Evolutionary conservation across 2,888 invertebrate species (phyloP), one percentile per base, ranked within the genome.

Genomic region (Caenorhabditis wallacei): DNA sequence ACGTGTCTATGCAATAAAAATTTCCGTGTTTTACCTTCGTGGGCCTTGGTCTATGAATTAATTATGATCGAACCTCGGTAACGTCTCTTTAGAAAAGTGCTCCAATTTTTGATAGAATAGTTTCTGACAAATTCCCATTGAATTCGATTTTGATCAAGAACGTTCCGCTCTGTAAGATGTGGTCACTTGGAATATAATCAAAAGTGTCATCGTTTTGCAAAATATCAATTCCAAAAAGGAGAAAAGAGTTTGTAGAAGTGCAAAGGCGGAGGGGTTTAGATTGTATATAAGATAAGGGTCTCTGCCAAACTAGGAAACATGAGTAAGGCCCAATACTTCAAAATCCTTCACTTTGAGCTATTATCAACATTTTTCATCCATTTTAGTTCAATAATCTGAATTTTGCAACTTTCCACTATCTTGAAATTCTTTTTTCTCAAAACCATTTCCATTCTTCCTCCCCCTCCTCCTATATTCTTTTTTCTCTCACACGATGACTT

Each of bases 11-110:
- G 8, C 26, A 54, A 56, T 37, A 43, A 61, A 68, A 53, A 48
- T 56, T 68, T 69, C 61, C 68, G 37, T 61, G 37, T 76, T 59
- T 69, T 69, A 59, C 53, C 68, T 57, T 64, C 66, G 66, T 75
- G 66, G 75, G 57, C 51, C 43, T 43, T 22, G 7, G 1, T 20
- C 22, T 35, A 66, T 76, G 59, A 68, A 76, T 76, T 51, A 61
- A 37, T 76, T 35, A 76, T 57, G 57, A 53, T 37, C 35, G 53
- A 53, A 71, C 24, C 64, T 18, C 61, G 20, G 59, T n/a, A 43
- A 16, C 26, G 57, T 26, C 40, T 59, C 53, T 20, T 4, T 40
- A 43, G 8, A 35, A 16, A 16, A 13, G 68, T 40, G 26, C 22
- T n/a, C 16, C 13, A 2, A n/a, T 26, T 24, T 53, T 30, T 20